A percentile compares a stretch with the other conserved stretches of the same genome.
phyloP scores from a whole-genome alignment of 2,113 vertebrate genomes.

The Seriola dumerili region DNA sequence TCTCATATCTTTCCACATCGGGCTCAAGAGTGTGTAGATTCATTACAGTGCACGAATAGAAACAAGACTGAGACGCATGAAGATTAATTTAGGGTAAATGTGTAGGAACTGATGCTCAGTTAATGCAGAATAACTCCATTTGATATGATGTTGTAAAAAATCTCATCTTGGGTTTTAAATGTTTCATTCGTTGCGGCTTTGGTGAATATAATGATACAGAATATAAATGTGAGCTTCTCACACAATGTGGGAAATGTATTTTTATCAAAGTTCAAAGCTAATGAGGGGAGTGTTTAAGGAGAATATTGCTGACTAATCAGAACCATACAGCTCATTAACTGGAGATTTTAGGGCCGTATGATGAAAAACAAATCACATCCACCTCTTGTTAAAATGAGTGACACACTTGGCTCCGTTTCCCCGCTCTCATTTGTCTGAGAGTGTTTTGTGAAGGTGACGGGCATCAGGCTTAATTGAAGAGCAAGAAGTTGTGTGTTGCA shows the following conservation, averaged over 20 bases:
- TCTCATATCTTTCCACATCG: too few species aligned
- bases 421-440: constrained; percentile 12
- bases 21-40: too few species aligned
- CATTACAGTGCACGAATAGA: too few species aligned
- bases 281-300: not conserved
- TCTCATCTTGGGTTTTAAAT: too few species aligned
- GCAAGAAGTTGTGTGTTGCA: constrained; percentile 36
- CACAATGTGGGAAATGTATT: not conserved
- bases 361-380: constrained; percentile 6
- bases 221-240: too few species aligned
- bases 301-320: not conserved
- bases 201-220: too few species aligned
- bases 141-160: too few species aligned
- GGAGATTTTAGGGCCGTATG: not conserved
- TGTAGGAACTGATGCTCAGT: too few species aligned
- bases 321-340: not conserved
- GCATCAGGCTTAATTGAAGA: constrained; percentile 48
- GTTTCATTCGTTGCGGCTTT: too few species aligned
- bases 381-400: constrained; percentile 8
- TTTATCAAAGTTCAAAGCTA: not conserved
- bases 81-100: too few species aligned
- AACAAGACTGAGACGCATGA: too few species aligned
- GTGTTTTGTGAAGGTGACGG: constrained; percentile 9
- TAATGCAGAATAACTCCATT: too few species aligned
- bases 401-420: not conserved